Evolutionary conservation across 2,888 invertebrate species (phyloP), one percentile per base, ranked within the genome.

Genomic region (Crossocerus cetratus): DNA sequence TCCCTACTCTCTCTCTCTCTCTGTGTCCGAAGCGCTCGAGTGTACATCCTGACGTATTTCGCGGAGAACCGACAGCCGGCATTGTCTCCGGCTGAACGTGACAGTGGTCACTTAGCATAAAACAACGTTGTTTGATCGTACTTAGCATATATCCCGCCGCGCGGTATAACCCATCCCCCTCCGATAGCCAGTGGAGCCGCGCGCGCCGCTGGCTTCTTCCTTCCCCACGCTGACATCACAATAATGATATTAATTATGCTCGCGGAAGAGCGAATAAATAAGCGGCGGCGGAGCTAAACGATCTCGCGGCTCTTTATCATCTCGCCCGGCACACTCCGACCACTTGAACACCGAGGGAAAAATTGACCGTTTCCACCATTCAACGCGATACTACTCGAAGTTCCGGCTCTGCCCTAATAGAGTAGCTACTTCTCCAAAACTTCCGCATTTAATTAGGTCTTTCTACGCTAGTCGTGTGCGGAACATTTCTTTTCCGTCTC

Each of bases 211-310:
- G 60, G 60, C 74, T 71, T 69, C 69, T 68, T 71, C 72, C 71
- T 81, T 70, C 71, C 72, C 74, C 55, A 57, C 54, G 74, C 70
- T 82, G 82, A 82, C 82, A 81, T 83, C 77, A 83, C 79, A 82
- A 81, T 82, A 82, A 82, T 77, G 82, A 79, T 82, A 83, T 82
- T 82, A 82, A 82, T 82, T 82, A 82, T 79, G 71, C 72, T 65
- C 59, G 63, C 57, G 64, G 32, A 32, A 67, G 64, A 68, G 59
- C 60, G 57, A 42, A 65, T 65, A 81, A 59, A 67, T 69, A 64
- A 58, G 62, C 58, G 54, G 59, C 62, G 55, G 8, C 32, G 32
- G 32, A 45, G 54, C 20, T 56, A 58, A 43, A 65, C 66, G 21
- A 32, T 42, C 21, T 18, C 32, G 13, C 65, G 53, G 72, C 53